Evolutionary conservation across 2,113 vertebrate genomes (phyloP).

Genomic region (Phalacrocorax pelagicus): DNA sequence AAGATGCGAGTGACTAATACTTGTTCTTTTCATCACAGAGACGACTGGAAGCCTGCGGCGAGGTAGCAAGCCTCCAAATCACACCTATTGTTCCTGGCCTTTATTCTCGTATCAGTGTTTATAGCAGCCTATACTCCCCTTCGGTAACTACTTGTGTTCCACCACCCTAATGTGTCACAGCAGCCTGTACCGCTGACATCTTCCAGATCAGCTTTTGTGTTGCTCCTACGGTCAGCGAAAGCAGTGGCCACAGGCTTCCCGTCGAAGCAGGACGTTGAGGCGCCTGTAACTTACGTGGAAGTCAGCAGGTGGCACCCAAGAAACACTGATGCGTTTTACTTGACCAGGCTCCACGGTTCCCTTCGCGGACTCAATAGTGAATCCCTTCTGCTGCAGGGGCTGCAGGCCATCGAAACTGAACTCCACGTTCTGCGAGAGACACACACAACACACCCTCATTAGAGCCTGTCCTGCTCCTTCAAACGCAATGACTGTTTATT

Average conservation of each 20-base stretch:
- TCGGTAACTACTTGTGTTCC: background rate
- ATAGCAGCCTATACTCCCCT: background rate
- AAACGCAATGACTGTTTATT: background rate
- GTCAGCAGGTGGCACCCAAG: constrained; percentile 82
- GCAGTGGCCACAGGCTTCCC: no score
- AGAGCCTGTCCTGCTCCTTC: background rate
- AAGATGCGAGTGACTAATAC: background rate
- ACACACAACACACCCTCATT: background rate
- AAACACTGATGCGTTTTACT: constrained; percentile 74
- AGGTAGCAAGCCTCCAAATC: background rate
- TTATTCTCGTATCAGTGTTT: background rate
- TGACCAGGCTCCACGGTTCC: constrained; percentile 77
- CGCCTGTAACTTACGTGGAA: constrained; percentile 71
- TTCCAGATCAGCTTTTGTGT: background rate
- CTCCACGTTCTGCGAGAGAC: constrained; percentile 69
- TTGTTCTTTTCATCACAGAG: background rate
- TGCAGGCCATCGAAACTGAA: constrained; percentile 75
- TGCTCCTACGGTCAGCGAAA: background rate
- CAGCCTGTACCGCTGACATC: background rate
- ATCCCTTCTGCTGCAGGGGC: constrained; percentile 79
- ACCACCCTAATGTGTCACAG: background rate
- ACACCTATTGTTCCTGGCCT: background rate
- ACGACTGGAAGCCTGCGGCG: background rate
- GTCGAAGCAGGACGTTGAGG: background rate
- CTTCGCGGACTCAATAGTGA: constrained; percentile 74